Conservation (phyloP, 2,113 vertebrate genomes). For the Verasper variegatus region DNA sequence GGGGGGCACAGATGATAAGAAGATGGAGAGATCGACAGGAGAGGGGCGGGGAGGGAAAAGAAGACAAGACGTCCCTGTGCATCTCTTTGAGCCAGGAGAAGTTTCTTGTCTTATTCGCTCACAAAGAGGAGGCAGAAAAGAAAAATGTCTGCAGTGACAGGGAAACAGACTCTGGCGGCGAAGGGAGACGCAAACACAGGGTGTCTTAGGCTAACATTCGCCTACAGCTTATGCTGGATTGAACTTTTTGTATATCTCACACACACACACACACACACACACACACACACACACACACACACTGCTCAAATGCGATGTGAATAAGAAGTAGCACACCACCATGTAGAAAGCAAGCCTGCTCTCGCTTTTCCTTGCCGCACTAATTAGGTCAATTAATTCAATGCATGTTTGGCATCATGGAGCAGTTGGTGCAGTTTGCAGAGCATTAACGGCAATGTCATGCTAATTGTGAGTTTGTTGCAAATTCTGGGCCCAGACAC, state of each 20-base stretch:
- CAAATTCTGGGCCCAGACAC: constrained; percentile 31
- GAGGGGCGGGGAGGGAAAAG: neutral
- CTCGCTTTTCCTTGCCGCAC: constrained; percentile 19
- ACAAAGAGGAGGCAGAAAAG: constrained; percentile 40
- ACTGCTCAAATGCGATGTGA: constrained; percentile 11
- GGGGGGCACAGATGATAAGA: constrained; percentile 46
- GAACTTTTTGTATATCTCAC: constrained; percentile 35
- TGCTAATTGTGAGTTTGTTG: constrained; percentile 46
- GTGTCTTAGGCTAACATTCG: constrained; percentile 63
- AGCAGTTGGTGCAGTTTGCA: constrained; percentile 53
- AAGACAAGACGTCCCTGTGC: constrained; percentile 24
- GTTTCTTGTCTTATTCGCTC: constrained; percentile 56
- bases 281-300: too few species aligned
- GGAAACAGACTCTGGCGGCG: constrained; percentile 58
- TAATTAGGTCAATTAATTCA: constrained; percentile 65
- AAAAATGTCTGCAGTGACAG: constrained; percentile 59
- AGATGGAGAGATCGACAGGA: constrained; percentile 26
- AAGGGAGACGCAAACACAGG: constrained; percentile 52
- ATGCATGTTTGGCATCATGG: constrained; percentile 50
- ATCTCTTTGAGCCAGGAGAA: constrained; percentile 36
- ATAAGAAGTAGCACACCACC: constrained; percentile 39
- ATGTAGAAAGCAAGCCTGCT: constrained; percentile 26
- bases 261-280: neutral
- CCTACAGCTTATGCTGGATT: constrained; percentile 57
- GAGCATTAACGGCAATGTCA: constrained; percentile 50